phyloP scores from a whole-genome alignment of 2,888 invertebrate species.

The Heliconius aoede region DNA sequence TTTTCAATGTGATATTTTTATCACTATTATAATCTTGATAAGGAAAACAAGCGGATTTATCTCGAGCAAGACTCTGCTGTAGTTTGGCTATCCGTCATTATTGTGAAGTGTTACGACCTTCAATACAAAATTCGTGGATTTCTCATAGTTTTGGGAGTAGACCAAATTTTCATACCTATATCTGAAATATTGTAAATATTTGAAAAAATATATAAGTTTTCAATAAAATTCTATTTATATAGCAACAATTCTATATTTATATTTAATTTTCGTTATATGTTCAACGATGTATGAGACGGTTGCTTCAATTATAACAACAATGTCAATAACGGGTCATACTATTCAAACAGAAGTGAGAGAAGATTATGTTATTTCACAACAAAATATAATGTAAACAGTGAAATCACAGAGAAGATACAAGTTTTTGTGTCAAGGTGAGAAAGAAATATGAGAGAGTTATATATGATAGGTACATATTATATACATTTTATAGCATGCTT shows the following conservation, averaged over 20 bases:
- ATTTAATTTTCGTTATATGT: background rate
- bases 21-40: conserved; percentile 78
- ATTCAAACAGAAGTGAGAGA: conserved; percentile 1
- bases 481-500: background rate
- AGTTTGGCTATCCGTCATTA: conserved; percentile 49
- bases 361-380: conserved; percentile 1
- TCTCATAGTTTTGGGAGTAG: background rate
- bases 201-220: background rate
- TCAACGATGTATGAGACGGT: background rate
- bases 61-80: conserved; percentile 56
- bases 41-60: conserved; percentile 77
- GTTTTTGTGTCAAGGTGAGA: conserved; percentile 1
- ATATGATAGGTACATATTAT: too few relatives aligned
- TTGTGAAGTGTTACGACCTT: conserved; percentile 41
- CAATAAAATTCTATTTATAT: background rate
- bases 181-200: background rate
- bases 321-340: background rate
- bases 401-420: background rate
- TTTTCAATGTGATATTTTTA: conserved; percentile 75
- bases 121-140: conserved; percentile 23
- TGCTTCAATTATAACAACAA: background rate
- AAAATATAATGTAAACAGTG: background rate
- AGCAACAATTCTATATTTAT: background rate
- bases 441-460: background rate
- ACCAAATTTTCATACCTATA: background rate